phyloP scores from a whole-genome alignment of 2,113 vertebrate species.

The Numenius arquata region DNA sequence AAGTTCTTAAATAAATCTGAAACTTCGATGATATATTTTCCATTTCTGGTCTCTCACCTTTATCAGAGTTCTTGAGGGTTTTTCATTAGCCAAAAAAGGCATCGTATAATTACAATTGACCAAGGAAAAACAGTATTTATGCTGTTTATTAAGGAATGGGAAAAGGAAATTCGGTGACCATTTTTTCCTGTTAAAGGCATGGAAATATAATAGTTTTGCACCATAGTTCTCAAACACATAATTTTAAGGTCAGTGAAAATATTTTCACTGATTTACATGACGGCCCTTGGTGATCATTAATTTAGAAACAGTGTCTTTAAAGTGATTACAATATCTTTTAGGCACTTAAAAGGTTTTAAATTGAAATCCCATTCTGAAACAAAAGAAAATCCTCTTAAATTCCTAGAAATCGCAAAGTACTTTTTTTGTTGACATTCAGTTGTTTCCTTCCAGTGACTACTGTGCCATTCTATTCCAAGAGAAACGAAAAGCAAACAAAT shows the following conservation, averaged over 20 bases:
- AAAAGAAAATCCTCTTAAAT: background rate
- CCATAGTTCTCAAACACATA: background rate
- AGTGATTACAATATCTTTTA: background rate
- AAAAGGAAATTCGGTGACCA: background rate
- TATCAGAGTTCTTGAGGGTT: background rate
- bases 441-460: background rate
- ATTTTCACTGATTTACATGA: background rate
- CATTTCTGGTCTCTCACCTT: background rate
- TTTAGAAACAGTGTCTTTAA: background rate
- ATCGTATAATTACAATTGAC: background rate
- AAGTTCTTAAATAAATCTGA: constrained; percentile 46
- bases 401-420: background rate
- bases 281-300: background rate
- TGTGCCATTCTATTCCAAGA: background rate
- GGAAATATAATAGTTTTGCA: background rate
- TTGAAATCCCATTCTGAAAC: background rate
- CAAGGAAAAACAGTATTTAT: background rate
- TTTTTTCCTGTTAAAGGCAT: background rate
- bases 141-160: background rate
- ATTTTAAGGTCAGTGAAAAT: background rate
- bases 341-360: background rate
- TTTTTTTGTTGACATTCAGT: background rate
- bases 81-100: background rate
- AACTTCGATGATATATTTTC: background rate
- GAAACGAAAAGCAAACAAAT: background rate